These are phyloP conservation scores for Venustoraphidia nigricollis DNA, from an alignment of 2,888 invertebrate genomes.

Conservation along the genomic window DNA sequence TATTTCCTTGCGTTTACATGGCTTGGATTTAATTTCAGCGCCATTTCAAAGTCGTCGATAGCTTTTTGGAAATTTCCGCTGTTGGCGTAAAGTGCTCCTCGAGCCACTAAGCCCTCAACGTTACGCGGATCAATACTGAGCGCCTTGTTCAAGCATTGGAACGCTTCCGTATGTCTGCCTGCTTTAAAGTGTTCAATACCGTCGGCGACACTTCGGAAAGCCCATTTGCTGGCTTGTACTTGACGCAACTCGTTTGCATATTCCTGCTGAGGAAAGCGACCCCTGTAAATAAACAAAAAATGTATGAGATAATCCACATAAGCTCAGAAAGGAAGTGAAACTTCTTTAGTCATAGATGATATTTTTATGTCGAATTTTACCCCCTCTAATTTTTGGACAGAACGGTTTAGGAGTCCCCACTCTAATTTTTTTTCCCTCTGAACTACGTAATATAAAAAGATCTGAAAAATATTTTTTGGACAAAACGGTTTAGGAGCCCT, in stretches of 20 bases:
- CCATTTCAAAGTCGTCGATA: constrained; percentile 87
- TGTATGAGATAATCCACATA: too few species aligned
- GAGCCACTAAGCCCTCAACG: constrained; percentile 81
- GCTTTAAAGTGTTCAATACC: constrained; percentile 91
- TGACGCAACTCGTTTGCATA: constrained; percentile 74
- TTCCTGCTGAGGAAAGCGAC: constrained; percentile 63
- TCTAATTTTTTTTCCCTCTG: too few species aligned
- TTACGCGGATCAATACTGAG: constrained; percentile 81
- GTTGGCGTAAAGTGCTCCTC: constrained; percentile 86
- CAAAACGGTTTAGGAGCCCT: too few species aligned
- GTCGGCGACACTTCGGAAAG: constrained; percentile 82
- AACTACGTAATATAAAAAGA: too few species aligned
- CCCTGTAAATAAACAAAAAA: constrained; percentile 31
- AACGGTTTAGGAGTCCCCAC: too few species aligned
- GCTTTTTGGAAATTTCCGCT: constrained; percentile 88
- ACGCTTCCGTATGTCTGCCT: constrained; percentile 84
- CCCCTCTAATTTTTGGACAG: too few species aligned
- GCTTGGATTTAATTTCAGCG: constrained; percentile 71
- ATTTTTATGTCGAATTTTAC: too few species aligned
- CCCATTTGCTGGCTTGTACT: constrained; percentile 86
- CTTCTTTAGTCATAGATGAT: too few species aligned
- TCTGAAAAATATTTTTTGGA: too few species aligned
- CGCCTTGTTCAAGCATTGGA: constrained; percentile 87
- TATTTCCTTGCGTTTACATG: constrained; percentile 91
- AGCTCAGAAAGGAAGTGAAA: too few species aligned